Percentiles rank a stretch among this genome's conserved stretches.
Evolutionary conservation across 2,888 invertebrate species (phyloP).

Genomic region (Lamellibrachia satsuma): DNA sequence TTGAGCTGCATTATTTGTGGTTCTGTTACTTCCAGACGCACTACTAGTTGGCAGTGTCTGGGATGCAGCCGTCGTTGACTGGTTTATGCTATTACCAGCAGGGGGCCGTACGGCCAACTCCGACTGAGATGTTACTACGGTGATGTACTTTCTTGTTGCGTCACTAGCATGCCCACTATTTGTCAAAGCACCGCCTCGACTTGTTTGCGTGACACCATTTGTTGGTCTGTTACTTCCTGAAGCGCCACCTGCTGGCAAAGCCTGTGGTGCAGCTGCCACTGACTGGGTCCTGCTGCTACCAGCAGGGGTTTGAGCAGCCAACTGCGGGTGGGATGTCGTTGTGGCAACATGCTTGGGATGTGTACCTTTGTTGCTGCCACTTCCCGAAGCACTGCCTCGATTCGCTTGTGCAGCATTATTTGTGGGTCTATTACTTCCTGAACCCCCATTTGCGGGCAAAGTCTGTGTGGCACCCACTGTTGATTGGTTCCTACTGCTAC

Average conservation of each 20-base stretch:
- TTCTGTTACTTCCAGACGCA: neutral
- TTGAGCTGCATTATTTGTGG: neutral
- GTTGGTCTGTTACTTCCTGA: neutral
- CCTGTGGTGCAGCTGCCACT: neutral
- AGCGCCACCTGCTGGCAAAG: neutral
- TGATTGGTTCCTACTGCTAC: neutral
- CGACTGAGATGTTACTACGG: neutral
- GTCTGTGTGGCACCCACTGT: neutral
- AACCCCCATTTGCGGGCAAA: neutral
- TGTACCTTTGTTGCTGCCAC: neutral
- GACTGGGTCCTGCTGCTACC: neutral
- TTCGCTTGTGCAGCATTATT: neutral
- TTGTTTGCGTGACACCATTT: neutral
- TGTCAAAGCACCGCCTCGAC: neutral
- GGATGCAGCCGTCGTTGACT: neutral
- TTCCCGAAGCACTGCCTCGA: neutral
- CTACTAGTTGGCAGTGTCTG: neutral
- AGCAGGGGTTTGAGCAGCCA: neutral
- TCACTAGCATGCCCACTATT: neutral
- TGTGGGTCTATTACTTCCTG: neutral
- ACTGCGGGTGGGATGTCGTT: neutral
- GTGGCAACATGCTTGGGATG: neutral
- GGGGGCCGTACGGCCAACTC: neutral
- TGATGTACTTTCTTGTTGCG: neutral
- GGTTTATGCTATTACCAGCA: neutral